Conservation (phyloP, 2,113 vertebrate species). For the Amphiprion percula region DNA sequence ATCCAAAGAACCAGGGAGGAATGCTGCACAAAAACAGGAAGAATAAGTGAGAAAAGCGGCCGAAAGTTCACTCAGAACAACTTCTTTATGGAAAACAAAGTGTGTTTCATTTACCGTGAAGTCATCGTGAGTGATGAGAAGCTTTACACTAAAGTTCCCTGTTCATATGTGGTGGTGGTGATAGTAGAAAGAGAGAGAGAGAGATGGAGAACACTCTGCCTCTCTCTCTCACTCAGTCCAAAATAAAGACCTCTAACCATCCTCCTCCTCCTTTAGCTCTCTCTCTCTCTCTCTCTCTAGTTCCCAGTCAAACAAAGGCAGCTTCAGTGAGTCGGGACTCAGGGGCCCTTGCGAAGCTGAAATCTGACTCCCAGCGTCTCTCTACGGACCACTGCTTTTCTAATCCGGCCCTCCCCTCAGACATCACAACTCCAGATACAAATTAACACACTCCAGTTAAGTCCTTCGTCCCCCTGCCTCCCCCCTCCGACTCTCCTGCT, state of each 20-base stretch:
- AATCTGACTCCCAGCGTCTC: conserved; percentile 77
- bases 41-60: conserved; percentile 17
- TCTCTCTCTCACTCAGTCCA: conserved; percentile 49
- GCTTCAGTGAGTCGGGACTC: conserved; percentile 79
- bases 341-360: conserved; percentile 75
- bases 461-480: conserved; percentile 6
- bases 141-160: conserved; percentile 55
- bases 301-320: conserved; percentile 82
- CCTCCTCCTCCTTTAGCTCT: conserved; percentile 50
- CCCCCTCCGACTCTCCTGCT: conserved; percentile 1
- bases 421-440: conserved; percentile 69
- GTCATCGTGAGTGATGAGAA: conserved; percentile 72
- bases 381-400: conserved; percentile 72
- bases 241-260: conserved; percentile 59
- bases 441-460: conserved; percentile 64
- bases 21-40: conserved; percentile 62
- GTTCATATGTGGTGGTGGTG: conserved; percentile 60
- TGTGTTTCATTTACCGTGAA: conserved; percentile 70
- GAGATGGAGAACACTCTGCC: conserved; percentile 75
- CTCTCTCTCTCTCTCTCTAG: conserved; percentile 49
- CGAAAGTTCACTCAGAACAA: conserved; percentile 1
- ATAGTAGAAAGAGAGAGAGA: conserved; percentile 41
- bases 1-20: conserved; percentile 73
- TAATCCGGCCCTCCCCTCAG: conserved; percentile 69
- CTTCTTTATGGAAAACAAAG: background rate